Percentiles rank a stretch among this genome's conserved stretches.
Conservation (phyloP, 2,888 invertebrate genomes). For the Dugesia japonica region DNA sequence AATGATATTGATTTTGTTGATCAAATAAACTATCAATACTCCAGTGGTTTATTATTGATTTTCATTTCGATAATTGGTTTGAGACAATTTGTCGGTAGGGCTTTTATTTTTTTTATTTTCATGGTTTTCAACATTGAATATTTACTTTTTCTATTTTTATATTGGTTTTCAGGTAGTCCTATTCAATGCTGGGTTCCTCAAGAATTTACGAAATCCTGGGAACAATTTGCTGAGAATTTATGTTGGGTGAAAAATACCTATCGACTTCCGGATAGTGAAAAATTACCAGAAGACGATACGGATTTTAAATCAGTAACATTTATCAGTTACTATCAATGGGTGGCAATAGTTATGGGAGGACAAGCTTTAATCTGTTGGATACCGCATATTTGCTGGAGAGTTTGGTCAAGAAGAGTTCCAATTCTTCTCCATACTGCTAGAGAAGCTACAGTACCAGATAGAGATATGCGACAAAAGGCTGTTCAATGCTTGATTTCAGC, state of each 20-base stretch:
- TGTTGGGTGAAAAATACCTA: constrained; percentile 33
- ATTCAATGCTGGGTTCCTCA: constrained; percentile 34
- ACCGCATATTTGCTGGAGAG: constrained; percentile 32
- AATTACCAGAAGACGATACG: neutral
- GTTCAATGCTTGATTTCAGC: constrained; percentile 32
- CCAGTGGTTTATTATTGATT: neutral
- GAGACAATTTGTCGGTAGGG: neutral
- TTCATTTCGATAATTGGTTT: neutral
- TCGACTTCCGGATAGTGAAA: constrained; percentile 22
- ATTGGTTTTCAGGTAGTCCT: constrained; percentile 26
- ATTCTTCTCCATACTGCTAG: constrained; percentile 28
- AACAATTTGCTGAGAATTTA: constrained; percentile 32
- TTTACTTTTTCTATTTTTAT: neutral
- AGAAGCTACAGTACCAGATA: constrained; percentile 32
- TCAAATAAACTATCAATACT: neutral
- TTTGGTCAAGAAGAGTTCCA: constrained; percentile 28
- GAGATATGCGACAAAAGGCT: constrained; percentile 26
- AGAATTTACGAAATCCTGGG: constrained; percentile 34
- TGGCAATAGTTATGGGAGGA: constrained; percentile 32
- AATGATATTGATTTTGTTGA: constrained; percentile 1
- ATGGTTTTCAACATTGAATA: too few species aligned
- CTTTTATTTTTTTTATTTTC: too few species aligned
- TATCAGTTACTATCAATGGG: constrained; percentile 32
- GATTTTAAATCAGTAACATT: constrained; percentile 25
- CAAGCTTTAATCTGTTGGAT: constrained; percentile 32